Evolutionary conservation across 2,113 vertebrate genomes (phyloP).

Genomic region (Mirounga angustirostris): DNA sequence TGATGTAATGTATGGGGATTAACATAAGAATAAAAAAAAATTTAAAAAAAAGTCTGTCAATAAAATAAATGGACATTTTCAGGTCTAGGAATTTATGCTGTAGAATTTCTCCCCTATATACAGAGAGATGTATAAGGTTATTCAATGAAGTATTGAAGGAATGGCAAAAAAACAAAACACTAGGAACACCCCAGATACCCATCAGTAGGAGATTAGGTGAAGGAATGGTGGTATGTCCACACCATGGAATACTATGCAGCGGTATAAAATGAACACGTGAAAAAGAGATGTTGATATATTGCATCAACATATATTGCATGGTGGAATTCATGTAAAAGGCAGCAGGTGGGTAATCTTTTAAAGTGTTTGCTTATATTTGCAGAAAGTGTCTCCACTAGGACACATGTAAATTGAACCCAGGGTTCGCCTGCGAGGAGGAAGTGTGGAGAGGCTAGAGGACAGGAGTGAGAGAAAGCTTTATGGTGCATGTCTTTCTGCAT

Average conservation of each 20-base stretch:
- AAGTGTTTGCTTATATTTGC: background rate
- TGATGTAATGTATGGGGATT: too few species aligned
- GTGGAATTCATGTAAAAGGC: background rate
- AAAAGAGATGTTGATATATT: background rate
- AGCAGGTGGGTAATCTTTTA: background rate
- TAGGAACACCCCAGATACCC: background rate
- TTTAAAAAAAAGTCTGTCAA: background rate
- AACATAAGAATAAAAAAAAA: too few species aligned
- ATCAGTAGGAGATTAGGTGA: background rate
- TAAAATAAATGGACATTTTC: background rate
- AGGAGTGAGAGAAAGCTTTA: rapidly evolving
- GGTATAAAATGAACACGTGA: background rate
- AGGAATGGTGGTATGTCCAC: rapidly evolving
- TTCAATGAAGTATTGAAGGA: background rate
- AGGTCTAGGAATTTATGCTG: background rate
- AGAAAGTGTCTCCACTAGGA: background rate
- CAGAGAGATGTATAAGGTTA: background rate
- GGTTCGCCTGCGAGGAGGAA: background rate
- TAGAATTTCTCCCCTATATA: background rate
- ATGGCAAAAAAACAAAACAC: background rate
- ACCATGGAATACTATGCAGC: background rate
- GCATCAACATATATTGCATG: too few species aligned
- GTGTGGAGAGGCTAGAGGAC: too few species aligned
- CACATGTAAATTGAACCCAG: background rate
- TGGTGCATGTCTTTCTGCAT: background rate